These are phyloP conservation scores for Brachionus paranguensis DNA, from an alignment of 1,140 invertebrate species.

Conservation along the genomic window DNA sequence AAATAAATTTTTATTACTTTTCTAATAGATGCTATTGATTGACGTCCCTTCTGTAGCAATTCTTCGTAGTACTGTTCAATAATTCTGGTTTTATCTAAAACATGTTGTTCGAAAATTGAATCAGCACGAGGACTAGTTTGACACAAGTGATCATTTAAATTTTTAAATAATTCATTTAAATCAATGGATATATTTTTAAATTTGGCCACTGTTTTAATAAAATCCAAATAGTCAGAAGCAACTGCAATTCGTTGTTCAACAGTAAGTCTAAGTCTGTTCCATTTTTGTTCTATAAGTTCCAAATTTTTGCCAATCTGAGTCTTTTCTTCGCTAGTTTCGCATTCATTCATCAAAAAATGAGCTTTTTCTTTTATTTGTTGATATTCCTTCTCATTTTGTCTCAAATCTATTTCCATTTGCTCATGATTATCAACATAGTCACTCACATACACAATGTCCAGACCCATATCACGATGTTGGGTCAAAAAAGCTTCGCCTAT, in stretches of 20 bases:
- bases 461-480: slow-evolving; percentile 70
- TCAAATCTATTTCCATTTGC: slow-evolving; percentile 67
- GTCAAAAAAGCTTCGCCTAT: slow-evolving; percentile 68
- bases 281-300: slow-evolving; percentile 61
- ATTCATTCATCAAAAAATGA: not conserved
- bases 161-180: slow-evolving; percentile 27
- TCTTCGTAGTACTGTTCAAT: slow-evolving; percentile 23
- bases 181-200: not conserved
- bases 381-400: not conserved
- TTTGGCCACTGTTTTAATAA: slow-evolving; percentile 10
- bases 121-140: not conserved
- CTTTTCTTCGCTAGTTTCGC: not conserved
- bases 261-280: slow-evolving; percentile 60
- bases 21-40: not conserved
- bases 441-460: slow-evolving; percentile 63
- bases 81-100: slow-evolving; percentile 8
- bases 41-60: not conserved
- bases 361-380: not conserved
- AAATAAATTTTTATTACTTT: not conserved
- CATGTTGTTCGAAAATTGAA: slow-evolving; percentile 29
- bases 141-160: not conserved
- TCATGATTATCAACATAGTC: slow-evolving; percentile 71
- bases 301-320: slow-evolving; percentile 61
- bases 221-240: slow-evolving; percentile 45
- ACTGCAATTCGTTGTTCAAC: slow-evolving; percentile 67